Base-by-base conservation (phyloP, 2,113 vertebrate species). In the Regulus satrapa region DNA sequence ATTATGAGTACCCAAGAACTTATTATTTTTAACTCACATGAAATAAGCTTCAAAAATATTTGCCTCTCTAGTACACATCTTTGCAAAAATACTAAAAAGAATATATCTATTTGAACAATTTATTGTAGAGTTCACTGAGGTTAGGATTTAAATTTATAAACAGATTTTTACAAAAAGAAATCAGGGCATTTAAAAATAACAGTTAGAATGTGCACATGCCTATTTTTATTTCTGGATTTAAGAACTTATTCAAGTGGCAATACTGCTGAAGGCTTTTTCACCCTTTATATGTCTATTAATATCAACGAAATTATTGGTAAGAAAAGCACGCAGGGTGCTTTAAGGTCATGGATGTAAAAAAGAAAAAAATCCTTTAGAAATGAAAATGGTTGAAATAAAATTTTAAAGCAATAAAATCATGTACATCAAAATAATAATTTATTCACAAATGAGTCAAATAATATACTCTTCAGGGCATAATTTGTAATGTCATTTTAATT, bases 401-500 rank as follows among this genome's bases (percentile, higher is more conserved):
- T 75, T 95, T 87, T 41, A 23, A 80, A 87, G 55, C 10, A 92
- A 80, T 72, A 91, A 96, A 83, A 77, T 59, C 3, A 63, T 38
- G 28, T 52, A 54, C 9, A 31, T 73, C 93, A 69, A 89, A 83
- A 79, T 89, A 94, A 86, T 78, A 79, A 91, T 86, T 56, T 91
- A 84, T 91, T 94, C 59, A 73, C 38, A 58, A 94, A 86, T 75
- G 8, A 89, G 38, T 86, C 61, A 96, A 95, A 32, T 26, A 59
- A 84, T 12, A 13, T 91, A 36, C 26, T 89, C 76, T 86, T 92
- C 15, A 64, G 54, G 91, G 66, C 16, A 78, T 83, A 86, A 93
- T 94, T 96, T 94, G 43, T 93, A 59, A 74, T 92, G 61, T 88
- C 71, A 86, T 75, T 91, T 94, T 89, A 80, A 92, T 94, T 96